A percentile compares a stretch with the other conserved stretches of the same genome.
phyloP scores from a whole-genome alignment of 2,888 invertebrate species.

The Amorpha juglandis region DNA sequence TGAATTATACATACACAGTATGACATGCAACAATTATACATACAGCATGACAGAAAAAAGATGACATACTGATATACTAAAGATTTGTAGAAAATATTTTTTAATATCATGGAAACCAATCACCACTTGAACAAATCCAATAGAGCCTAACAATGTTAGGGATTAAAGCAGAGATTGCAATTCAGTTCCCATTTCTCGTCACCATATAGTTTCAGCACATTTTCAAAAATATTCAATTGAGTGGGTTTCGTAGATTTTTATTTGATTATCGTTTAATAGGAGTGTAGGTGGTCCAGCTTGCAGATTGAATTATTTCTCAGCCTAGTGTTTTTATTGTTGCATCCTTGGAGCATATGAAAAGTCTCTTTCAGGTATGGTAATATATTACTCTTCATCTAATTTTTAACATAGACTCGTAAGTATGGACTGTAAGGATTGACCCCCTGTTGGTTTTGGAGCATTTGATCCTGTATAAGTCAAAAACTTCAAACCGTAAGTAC shows the following conservation, averaged over 20 bases:
- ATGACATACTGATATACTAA: slow-evolving; percentile 2
- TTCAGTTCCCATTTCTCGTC: background rate
- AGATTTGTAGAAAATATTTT: background rate
- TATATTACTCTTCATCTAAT: background rate
- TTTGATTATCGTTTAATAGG: background rate
- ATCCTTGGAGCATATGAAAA: background rate
- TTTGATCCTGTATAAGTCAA: background rate
- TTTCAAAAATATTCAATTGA: background rate
- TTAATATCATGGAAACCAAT: background rate
- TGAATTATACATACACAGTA: slow-evolving; percentile 34
- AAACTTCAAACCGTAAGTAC: slow-evolving; percentile 2
- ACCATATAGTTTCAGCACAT: background rate
- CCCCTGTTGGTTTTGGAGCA: too few relatives aligned
- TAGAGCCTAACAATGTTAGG: background rate
- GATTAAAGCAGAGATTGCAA: background rate
- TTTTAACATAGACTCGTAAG: background rate
- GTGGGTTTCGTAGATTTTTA: background rate
- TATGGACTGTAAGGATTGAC: too few relatives aligned
- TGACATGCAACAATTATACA: too few relatives aligned
- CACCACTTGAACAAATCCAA: background rate
- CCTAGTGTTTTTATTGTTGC: background rate
- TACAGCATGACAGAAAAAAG: background rate
- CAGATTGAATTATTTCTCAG: background rate
- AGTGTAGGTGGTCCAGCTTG: slow-evolving; percentile 1
- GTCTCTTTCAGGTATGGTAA: background rate